Base-by-base conservation (phyloP, 2,888 invertebrate species). In the Abscondita cerata region DNA sequence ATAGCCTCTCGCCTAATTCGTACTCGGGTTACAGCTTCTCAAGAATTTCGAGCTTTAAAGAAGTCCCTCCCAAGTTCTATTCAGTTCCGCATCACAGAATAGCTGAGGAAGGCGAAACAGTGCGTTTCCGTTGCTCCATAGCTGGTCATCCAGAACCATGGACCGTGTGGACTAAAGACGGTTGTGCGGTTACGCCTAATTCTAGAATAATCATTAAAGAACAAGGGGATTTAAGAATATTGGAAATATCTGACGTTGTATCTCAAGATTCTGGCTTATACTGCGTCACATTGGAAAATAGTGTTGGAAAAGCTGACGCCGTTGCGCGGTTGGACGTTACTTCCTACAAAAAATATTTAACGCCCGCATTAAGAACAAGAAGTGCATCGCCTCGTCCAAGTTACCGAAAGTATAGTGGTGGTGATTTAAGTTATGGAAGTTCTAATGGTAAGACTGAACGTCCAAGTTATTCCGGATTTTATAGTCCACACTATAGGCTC, bases 161-260 rank as follows among this genome's bases (percentile, higher is more conserved):
- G 87, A 86, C 92, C 4, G 87, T 87, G 11, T 96, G 96, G 96
- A 91, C 92, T 76, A 93, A 92, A 75, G 90, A 95, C 74, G 91
- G 92, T 3, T 77, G 83, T 31, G 80, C 86, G 12, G 84, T 93
- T 9, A 88, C 88, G 0, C 88, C 91, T 0, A 87, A 87, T 0
- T 81, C 88, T 0, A 84, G 92, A 59, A 84, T 91, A 56, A 86
- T 85, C 0, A 84, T 93, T 33, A 89, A 86, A 64, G 93, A 93
- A 76, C 86, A 89, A 59, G 93, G 94, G 67, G 95, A 95, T 74
- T 81, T 93, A 64, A 85, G 92, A 64, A 86, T 90, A 51, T 80
- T 96, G 55, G 92, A 94, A 78, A 91, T 96, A 31, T 84, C 87
- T 11, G 87, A 92, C 67, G 92, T 94, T 0, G 86, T 86, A 0